Evolutionary conservation across 2,113 vertebrate genomes (phyloP), one percentile per base, ranked within the genome.

Genomic region (Psettodes erumei): DNA sequence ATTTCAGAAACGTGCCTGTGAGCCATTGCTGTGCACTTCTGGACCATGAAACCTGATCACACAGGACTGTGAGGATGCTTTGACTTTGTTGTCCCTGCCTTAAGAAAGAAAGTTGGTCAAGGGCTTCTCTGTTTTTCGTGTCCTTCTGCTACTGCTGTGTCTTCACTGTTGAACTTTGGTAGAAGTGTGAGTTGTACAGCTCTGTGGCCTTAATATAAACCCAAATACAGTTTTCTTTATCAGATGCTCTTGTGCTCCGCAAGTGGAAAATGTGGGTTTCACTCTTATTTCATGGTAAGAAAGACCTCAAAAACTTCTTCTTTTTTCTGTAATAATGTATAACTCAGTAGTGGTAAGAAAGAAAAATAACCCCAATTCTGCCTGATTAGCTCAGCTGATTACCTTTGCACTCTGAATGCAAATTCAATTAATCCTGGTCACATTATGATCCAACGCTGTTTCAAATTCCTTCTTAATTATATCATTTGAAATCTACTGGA

Each of bases 1-100:
- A 81, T 79, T 55, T 71, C 33, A 85, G 47, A 35, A 28, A 74
- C 21, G 30, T 42, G 71, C 38, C 30, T 77, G 69, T 71, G 71
- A 72, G 37, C n/a, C 43, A 21, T 60, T 68, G 73, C 48, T 63
- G 25, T 55, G 47, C 65, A 30, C 45, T 47, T 79, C n/a, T 53
- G 33, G 43, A 69, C 42, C 38, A 27, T 61, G 27, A 62, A 75
- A 70, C 70, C 33, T 53, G 65, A 62, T 56, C n/a, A 71, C 38
- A 35, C 64, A 56, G 43, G 37, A 75, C 45, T 55, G 27, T 45
- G 60, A 61, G 27, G 51, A 77, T 70, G 61, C 35, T 82, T 67
- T 81, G 67, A 63, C 56, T 58, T 59, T 30, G 32, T 21, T 55
- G 23, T 55, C n/a, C 25, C 21, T 77, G 40, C 32, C 79, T 58